Percentiles rank a stretch among this genome's conserved stretches.
phyloP scores from a whole-genome alignment of 1,140 invertebrate genomes.

The Ephestia elutella region DNA sequence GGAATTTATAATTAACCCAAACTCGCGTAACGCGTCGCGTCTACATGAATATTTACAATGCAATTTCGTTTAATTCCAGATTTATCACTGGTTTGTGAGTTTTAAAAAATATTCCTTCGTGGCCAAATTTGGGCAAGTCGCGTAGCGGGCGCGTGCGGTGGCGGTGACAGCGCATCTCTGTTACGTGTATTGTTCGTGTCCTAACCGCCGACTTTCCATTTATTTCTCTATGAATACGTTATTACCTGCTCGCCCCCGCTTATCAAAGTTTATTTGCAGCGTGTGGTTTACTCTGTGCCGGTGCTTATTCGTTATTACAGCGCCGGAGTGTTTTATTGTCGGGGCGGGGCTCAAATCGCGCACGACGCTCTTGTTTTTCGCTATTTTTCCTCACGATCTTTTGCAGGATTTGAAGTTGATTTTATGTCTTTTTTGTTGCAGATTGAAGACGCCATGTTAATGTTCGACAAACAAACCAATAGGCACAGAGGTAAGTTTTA shows the following conservation, averaged over 20 bases:
- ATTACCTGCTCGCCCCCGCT: slow-evolving; percentile 73
- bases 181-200: slow-evolving; percentile 65
- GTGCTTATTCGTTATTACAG: slow-evolving; percentile 74
- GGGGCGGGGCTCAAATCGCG: slow-evolving; percentile 66
- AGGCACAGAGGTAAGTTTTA: slow-evolving; percentile 97
- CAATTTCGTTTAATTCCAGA: slow-evolving; percentile 58
- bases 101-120: slow-evolving; percentile 57
- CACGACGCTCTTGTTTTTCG: slow-evolving; percentile 63
- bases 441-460: slow-evolving; percentile 99
- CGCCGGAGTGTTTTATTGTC: slow-evolving; percentile 71
- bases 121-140: slow-evolving; percentile 42
- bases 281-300: slow-evolving; percentile 72
- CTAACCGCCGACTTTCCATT: slow-evolving; percentile 73
- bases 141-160: slow-evolving; percentile 51
- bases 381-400: slow-evolving; percentile 57
- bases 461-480: slow-evolving; percentile 99
- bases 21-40: slow-evolving; percentile 30
- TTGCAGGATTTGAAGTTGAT: slow-evolving; percentile 52
- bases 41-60: slow-evolving; percentile 63
- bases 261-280: slow-evolving; percentile 75
- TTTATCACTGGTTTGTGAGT: slow-evolving; percentile 57
- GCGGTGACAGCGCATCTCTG: slow-evolving; percentile 65
- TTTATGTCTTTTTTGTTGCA: slow-evolving; percentile 80
- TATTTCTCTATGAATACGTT: slow-evolving; percentile 75
- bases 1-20: slow-evolving; percentile 51